Evolutionary conservation across 2,113 vertebrate genomes (phyloP), one percentile per base, ranked within the genome.

Genomic region (Serinus canaria): DNA sequence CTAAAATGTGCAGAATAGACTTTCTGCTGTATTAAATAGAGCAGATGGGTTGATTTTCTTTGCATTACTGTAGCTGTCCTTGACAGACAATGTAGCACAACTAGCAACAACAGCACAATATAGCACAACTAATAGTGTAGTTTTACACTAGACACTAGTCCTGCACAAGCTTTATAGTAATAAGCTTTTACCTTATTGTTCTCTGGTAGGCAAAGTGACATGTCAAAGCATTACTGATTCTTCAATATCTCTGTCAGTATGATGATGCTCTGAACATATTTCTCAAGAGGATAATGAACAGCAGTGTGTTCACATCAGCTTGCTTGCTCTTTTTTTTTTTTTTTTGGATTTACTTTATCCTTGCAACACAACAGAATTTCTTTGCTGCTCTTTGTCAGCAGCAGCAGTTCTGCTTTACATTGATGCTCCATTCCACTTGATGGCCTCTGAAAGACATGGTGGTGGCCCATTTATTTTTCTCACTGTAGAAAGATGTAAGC

Each of bases 161-260:
- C 81, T 82, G 52, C 44, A 47, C 30, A 75, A 75, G 13, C 60
- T 52, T 87, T 68, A 50, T 55, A 75, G 39, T 64, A 75, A 47
- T 70, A 82, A 87, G 33, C 3, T 84, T 89, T 84, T 87, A 72
- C 47, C 47, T 75, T 87, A 30, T 72, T 92, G 33, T 91, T 75
- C 47, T 92, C 43, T 83, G 30, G 39, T 89, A 89, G 44, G 16
- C 60, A 89, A 82, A 94, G 27, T 43, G n/a, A 41, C 58, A 68
- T 76, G 82, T 91, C 90, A 94, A 90, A 94, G 28, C 53, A 56
- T 89, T 95, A 87, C 90, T 79, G 92, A 85, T 94, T 68, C 82
- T 60, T 95, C 95, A 94, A 18, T 85, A 85, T 93, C 41, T 60
- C 62, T 68, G 66, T 13, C 11, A 7, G 16, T 75, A 12, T 46